These are phyloP conservation scores for Doris montereyensis DNA, from an alignment of 2,888 invertebrate species.

Conservation along the genomic window DNA sequence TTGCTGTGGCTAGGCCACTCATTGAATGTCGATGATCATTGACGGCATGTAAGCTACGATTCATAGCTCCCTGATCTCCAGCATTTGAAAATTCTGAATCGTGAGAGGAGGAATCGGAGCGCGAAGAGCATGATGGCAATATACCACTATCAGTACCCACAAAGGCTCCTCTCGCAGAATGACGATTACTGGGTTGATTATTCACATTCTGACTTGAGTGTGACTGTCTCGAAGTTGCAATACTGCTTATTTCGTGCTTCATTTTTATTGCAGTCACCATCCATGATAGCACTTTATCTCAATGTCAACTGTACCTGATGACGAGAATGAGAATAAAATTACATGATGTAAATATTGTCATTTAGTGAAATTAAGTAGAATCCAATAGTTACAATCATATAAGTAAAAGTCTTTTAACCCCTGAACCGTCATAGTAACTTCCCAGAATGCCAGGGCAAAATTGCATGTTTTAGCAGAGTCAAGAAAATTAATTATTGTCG, in stretches of 20 bases:
- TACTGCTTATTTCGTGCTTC: constrained; percentile 43
- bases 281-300: too few species aligned
- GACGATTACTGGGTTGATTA: constrained; percentile 29
- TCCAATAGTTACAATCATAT: too few species aligned
- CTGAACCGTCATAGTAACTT: too few species aligned
- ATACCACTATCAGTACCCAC: too few species aligned
- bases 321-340: too few species aligned
- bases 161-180: background rate
- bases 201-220: constrained; percentile 6
- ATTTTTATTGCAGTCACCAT: constrained; percentile 42
- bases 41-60: background rate
- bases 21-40: constrained; percentile 31
- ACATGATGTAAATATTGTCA: too few species aligned
- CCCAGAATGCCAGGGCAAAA: too few species aligned
- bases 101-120: background rate
- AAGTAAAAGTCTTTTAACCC: too few species aligned
- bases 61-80: background rate
- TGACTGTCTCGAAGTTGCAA: constrained; percentile 17
- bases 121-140: background rate
- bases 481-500: too few species aligned
- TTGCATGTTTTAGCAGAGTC: too few species aligned
- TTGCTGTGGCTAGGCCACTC: constrained; percentile 33
- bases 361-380: too few species aligned
- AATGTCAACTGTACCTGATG: too few species aligned
- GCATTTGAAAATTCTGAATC: background rate